Base-by-base conservation (phyloP, 1,140 invertebrate species). In the Sminthurides bifidus region DNA sequence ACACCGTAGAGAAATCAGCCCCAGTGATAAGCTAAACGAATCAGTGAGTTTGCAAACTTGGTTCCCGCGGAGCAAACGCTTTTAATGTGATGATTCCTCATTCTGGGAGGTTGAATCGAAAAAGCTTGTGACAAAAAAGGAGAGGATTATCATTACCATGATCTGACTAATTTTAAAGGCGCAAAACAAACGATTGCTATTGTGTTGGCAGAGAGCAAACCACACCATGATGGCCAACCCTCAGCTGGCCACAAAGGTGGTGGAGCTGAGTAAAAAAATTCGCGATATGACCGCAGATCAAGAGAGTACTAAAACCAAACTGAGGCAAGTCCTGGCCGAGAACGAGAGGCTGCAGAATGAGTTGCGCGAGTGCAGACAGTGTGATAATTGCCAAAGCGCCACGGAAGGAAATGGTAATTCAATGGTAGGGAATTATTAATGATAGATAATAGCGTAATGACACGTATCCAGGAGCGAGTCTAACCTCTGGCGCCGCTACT, bases 181-280 rank as follows among this genome's bases (percentile, higher is more conserved):
- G n/a, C n/a, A 10, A 35, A 43, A 21, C 41, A 19, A n/a, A n/a
- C n/a, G n/a, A n/a, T n/a, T n/a, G n/a, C n/a, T n/a, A n/a, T n/a
- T n/a, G n/a, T n/a, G 15, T 43, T 10, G n/a, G 24, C 6, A 43
- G 41, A 43, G 24, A 43, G 41, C n/a, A 10, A 19, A 43, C 10
- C 21, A 10, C 6, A 21, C n/a, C 6, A n/a, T n/a, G n/a, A 43
- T 43, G 41, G n/a, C 41, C n/a, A 43, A 43, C 41, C 41, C 41
- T 19, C 41, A 10, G 6, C n/a, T 59, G 15, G 26, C 63, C n/a
- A 26, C 44, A 2, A 61, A 61, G 41, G 52, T 65, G 23, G 35
- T 63, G 14, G 63, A 65, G 43, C 40, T 65, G 10, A 56, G 35
- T 29, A 59, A 54, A 27, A 65, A 58, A 48, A 53, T 59, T 45